Evolutionary conservation across 1,140 invertebrate species (phyloP).

Genomic region (Popillia japonica): DNA sequence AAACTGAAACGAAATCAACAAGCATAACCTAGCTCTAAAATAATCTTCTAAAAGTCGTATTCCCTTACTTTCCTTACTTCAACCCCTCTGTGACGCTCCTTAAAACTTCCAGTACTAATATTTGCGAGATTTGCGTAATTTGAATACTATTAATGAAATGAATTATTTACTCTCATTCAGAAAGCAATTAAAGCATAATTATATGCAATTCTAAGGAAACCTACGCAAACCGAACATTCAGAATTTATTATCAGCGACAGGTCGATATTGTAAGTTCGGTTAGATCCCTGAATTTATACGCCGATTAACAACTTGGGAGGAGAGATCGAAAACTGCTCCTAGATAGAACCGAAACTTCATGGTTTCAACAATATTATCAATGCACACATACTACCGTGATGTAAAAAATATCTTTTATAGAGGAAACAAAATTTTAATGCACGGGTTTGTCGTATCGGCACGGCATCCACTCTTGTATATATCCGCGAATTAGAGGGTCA

Average conservation of each 20-base stretch:
- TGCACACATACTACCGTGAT: not conserved
- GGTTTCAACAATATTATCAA: not conserved
- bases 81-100: no score
- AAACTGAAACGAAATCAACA: no score
- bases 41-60: no score
- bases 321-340: not conserved
- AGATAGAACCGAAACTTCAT: not conserved
- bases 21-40: no score
- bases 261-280: not conserved
- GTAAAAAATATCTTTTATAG: not conserved
- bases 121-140: no score
- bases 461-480: not conserved
- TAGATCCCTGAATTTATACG: not conserved
- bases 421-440: slow-evolving; percentile 21
- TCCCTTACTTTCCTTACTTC: no score
- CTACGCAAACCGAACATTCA: not conserved
- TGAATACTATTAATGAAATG: no score
- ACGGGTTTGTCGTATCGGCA: not conserved
- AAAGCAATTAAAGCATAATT: no score
- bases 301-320: not conserved
- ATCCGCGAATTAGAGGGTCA: slow-evolving; percentile 42
- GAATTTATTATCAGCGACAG: not conserved
- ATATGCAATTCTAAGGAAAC: no score
- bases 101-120: no score
- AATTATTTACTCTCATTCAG: no score